A percentile compares a stretch with the other conserved stretches of the same genome.
Conservation (phyloP, 2,797 vertebrate genomes). For the Petrocephalus schoutedeni region DNA sequence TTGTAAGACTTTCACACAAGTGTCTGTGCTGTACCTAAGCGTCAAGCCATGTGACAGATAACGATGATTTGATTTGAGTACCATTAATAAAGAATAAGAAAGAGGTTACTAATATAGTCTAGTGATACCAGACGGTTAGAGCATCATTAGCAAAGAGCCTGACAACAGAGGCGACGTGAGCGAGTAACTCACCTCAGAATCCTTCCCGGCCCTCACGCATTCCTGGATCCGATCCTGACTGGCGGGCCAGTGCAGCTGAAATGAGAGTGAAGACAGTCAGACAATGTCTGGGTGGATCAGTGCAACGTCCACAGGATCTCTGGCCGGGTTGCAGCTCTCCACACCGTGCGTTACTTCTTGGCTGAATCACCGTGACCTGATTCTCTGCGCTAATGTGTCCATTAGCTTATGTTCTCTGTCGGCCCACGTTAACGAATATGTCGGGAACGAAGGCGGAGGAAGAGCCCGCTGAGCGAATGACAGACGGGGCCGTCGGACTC, state of each 20-base stretch:
- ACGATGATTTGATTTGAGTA: background rate
- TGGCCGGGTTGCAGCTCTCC: background rate
- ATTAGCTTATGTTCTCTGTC: background rate
- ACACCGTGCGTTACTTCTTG: background rate
- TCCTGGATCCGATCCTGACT: slow-evolving; percentile 68
- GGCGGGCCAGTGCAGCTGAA: slow-evolving; percentile 69
- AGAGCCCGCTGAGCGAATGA: background rate
- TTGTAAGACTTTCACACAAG: background rate
- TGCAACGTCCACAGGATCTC: background rate
- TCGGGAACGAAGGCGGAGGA: background rate
- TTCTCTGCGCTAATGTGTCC: slow-evolving; percentile 4
- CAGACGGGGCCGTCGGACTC: slow-evolving; percentile 14
- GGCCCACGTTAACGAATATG: background rate
- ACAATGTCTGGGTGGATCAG: background rate
- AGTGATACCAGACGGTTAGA: background rate
- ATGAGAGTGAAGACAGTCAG: slow-evolving; percentile 17
- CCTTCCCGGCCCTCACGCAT: slow-evolving; percentile 74
- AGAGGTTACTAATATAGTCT: background rate
- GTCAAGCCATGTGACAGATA: background rate
- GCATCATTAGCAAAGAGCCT: background rate
- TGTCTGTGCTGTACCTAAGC: background rate
- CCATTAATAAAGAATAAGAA: background rate
- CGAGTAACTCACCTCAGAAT: slow-evolving; percentile 57
- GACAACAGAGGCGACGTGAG: background rate
- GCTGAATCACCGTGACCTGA: background rate